phyloP scores from a whole-genome alignment of 2,888 invertebrate genomes.

The Diaphora mendica region DNA sequence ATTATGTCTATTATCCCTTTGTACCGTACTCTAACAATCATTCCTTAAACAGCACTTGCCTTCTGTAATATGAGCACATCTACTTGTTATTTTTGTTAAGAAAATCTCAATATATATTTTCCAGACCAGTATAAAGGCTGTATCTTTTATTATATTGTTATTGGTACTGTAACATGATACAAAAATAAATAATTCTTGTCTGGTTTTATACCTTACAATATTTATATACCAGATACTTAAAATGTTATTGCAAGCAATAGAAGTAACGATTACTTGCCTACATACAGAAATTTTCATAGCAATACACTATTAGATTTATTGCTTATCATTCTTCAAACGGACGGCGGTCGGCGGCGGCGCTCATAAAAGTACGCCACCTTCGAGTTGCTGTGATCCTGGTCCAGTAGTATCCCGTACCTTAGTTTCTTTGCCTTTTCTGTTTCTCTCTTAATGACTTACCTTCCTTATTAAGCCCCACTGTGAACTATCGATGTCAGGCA shows the following conservation, averaged over 20 bases:
- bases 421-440: background rate
- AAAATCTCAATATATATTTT: background rate
- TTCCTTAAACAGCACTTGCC: no score
- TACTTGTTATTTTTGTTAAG: no score
- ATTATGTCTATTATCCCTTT: no score
- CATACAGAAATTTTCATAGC: background rate
- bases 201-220: background rate
- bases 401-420: background rate
- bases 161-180: background rate
- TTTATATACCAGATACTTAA: background rate
- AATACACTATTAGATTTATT: background rate
- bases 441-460: background rate
- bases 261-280: no score
- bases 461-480: background rate
- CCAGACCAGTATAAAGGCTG: background rate
- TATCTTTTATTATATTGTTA: background rate
- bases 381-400: background rate
- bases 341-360: no score
- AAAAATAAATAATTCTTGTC: background rate
- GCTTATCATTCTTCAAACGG: background rate
- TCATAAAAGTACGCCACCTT: background rate
- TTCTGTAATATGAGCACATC: no score
- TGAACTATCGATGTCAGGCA: background rate
- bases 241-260: background rate
- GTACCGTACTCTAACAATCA: no score